A percentile compares a stretch with the other conserved stretches of the same genome.
phyloP scores from a whole-genome alignment of 2,888 invertebrate species.

The Nephrotoma guestfalica region DNA sequence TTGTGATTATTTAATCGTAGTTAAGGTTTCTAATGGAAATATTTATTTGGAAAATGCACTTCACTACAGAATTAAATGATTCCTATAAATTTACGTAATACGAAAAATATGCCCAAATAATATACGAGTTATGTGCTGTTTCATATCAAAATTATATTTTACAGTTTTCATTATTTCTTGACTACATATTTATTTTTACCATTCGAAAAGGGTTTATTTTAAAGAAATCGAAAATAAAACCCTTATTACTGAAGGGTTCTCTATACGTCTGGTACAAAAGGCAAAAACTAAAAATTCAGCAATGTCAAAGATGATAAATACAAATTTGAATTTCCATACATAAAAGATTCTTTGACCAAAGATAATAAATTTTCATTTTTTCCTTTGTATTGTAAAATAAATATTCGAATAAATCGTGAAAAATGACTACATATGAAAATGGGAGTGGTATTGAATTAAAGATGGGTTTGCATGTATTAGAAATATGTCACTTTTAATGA shows the following conservation, averaged over 20 bases:
- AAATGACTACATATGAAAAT: not conserved
- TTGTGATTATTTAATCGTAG: too few species aligned
- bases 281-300: not conserved
- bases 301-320: not conserved
- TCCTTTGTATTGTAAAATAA: not conserved
- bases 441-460: not conserved
- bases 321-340: not conserved
- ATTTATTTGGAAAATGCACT: too few species aligned
- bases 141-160: too few species aligned
- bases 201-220: not conserved
- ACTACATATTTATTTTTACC: not conserved
- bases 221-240: not conserved
- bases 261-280: not conserved
- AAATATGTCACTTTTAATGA: not conserved
- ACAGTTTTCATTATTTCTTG: not conserved
- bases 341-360: not conserved
- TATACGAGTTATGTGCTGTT: too few species aligned
- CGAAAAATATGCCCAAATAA: too few species aligned
- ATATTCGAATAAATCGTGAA: not conserved
- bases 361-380: not conserved
- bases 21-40: too few species aligned
- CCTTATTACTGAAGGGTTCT: not conserved
- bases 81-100: too few species aligned
- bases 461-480: not conserved
- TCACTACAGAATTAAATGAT: too few species aligned